A percentile compares a stretch with the other conserved stretches of the same genome.
phyloP scores from a whole-genome alignment of 2,113 vertebrate genomes.

The Phocoena phocoena region DNA sequence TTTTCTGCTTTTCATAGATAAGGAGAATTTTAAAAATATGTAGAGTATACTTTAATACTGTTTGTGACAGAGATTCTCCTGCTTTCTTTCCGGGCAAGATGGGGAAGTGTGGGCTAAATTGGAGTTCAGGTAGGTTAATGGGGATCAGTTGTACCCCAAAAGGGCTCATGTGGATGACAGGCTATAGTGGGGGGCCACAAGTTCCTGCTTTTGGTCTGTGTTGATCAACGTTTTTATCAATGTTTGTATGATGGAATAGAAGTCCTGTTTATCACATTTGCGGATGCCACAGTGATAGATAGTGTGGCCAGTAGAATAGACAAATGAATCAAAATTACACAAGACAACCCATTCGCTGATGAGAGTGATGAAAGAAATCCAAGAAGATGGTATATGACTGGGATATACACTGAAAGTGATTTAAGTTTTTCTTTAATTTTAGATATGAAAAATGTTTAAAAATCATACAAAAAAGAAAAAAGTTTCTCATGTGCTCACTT shows the following conservation, averaged over 20 bases:
- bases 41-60: not conserved
- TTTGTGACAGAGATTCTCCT: not conserved
- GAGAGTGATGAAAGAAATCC: not conserved
- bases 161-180: not conserved
- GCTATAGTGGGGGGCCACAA: not conserved
- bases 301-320: not conserved
- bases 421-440: not conserved
- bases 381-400: not conserved
- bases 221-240: not conserved
- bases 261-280: not conserved
- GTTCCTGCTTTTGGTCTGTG: not conserved
- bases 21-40: not conserved
- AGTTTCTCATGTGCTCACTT: not conserved
- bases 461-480: not conserved
- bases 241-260: not conserved
- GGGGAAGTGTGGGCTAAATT: not conserved
- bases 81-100: not conserved
- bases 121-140: not conserved
- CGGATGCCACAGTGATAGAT: not conserved
- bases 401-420: not conserved
- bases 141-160: not conserved
- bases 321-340: not conserved
- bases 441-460: not conserved
- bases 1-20: constrained; percentile 12
- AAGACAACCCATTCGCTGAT: not conserved